Evolutionary conservation across 2,113 vertebrate species (phyloP).

Genomic region (Otocyon megalotis): DNA sequence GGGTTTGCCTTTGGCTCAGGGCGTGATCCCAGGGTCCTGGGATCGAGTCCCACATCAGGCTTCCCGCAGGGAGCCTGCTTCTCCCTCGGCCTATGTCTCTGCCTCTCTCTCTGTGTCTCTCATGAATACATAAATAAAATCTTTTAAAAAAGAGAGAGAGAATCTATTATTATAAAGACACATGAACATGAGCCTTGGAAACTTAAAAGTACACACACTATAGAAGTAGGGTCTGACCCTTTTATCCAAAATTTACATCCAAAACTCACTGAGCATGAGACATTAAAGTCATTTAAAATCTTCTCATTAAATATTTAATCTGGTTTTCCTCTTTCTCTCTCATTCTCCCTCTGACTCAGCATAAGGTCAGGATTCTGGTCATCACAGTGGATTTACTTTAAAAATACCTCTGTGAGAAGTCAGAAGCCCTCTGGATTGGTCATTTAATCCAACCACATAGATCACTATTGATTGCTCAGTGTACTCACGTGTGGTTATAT

Average conservation of each 20-base stretch:
- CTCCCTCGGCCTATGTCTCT: no score
- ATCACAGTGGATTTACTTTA: slow-evolving; percentile 59
- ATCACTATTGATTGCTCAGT: slow-evolving; percentile 6
- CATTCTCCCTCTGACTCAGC: slow-evolving; percentile 55
- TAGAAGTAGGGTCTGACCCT: not conserved
- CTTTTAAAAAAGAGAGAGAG: not conserved
- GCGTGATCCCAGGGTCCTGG: no score
- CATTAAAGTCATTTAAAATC: slow-evolving; percentile 22
- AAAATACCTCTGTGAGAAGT: slow-evolving; percentile 4
- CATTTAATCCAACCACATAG: slow-evolving; percentile 26
- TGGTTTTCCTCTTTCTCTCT: slow-evolving; percentile 31
- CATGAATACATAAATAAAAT: no score
- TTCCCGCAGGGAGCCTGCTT: no score
- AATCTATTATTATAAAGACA: slow-evolving; percentile 36
- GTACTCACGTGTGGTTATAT: not conserved
- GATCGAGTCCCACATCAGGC: no score
- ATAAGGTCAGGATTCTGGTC: slow-evolving; percentile 46
- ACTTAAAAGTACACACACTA: not conserved
- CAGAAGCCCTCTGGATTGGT: slow-evolving; percentile 52
- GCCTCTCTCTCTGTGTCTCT: no score
- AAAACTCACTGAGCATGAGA: not conserved
- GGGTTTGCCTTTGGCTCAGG: no score
- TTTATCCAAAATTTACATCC: slow-evolving; percentile 63
- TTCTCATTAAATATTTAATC: slow-evolving; percentile 75
- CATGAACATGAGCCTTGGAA: slow-evolving; percentile 11